Percentiles rank a stretch among this genome's conserved stretches.
Evolutionary conservation across 2,113 vertebrate genomes (phyloP).

Genomic region (Corythoichthys intestinalis): DNA sequence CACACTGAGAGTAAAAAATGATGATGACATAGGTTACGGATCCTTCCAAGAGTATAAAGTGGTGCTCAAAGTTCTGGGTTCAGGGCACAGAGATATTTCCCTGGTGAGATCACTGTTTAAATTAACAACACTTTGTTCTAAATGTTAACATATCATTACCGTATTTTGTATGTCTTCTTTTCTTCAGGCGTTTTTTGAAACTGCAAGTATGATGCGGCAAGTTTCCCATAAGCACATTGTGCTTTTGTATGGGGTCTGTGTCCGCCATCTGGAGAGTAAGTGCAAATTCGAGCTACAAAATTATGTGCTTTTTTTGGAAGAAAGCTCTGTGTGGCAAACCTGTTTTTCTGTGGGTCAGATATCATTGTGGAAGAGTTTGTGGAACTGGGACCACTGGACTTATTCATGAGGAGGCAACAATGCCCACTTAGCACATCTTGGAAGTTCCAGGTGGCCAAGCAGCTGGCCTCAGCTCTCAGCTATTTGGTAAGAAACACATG

Average conservation of each 20-base stretch:
- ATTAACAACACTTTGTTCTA: too few relatives aligned
- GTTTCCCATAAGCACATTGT: slow-evolving; percentile 96
- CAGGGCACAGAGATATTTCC: slow-evolving; percentile 93
- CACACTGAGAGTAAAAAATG: slow-evolving; percentile 81
- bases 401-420: slow-evolving; percentile 87
- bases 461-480: slow-evolving; percentile 91
- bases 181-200: slow-evolving; percentile 92
- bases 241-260: slow-evolving; percentile 90
- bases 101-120: slow-evolving; percentile 73
- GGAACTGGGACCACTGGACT: slow-evolving; percentile 86
- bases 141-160: background rate
- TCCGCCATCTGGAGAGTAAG: slow-evolving; percentile 92
- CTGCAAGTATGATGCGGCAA: slow-evolving; percentile 95
- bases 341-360: slow-evolving; percentile 65
- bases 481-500: slow-evolving; percentile 82
- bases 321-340: background rate
- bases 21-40: slow-evolving; percentile 72
- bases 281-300: slow-evolving; percentile 15
- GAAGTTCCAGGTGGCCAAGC: slow-evolving; percentile 98
- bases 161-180: slow-evolving; percentile 14
- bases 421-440: slow-evolving; percentile 82
- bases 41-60: slow-evolving; percentile 86
- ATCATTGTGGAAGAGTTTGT: slow-evolving; percentile 98
- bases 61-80: slow-evolving; percentile 92
- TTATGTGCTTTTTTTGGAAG: background rate